These are phyloP conservation scores for Dynastes hyllus DNA, from an alignment of 2,888 invertebrate species.

Conservation along the genomic window DNA sequence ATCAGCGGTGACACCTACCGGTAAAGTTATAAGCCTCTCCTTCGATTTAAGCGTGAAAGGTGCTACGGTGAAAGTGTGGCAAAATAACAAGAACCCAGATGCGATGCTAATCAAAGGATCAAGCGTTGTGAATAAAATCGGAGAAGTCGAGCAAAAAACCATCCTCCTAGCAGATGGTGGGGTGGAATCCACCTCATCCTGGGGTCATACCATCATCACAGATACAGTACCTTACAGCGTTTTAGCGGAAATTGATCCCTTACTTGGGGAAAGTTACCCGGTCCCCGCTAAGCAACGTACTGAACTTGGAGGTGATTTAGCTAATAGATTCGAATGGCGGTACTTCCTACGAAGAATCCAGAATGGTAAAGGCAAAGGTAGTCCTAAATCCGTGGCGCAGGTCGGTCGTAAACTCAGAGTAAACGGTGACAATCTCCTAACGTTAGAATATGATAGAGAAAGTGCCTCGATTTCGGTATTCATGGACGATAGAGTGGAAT, in stretches of 20 bases:
- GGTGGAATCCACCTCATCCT: conserved; percentile 86
- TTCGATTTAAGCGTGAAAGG: conserved; percentile 95
- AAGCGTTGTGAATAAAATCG: conserved; percentile 86
- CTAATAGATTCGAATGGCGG: conserved; percentile 96
- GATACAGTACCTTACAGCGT: conserved; percentile 94
- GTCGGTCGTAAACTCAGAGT: conserved; percentile 90
- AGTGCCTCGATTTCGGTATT: conserved; percentile 89
- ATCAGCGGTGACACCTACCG: conserved; percentile 95
- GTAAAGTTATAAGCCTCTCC: conserved; percentile 89
- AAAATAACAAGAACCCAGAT: conserved; percentile 87
- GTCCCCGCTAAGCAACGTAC: conserved; percentile 93
- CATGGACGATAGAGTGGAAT: conserved; percentile 89
- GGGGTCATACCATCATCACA: conserved; percentile 91
- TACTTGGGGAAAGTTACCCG: conserved; percentile 92
- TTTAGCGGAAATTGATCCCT: conserved; percentile 89
- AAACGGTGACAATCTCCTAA: conserved; percentile 93
- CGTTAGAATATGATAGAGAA: conserved; percentile 92
- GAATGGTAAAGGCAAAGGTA: conserved; percentile 75
- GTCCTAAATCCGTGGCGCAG: conserved; percentile 83
- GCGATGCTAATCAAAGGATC: conserved; percentile 92
- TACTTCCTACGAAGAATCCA: conserved; percentile 89
- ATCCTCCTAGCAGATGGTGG: conserved; percentile 88
- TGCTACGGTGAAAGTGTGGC: conserved; percentile 88
- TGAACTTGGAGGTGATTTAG: conserved; percentile 91
- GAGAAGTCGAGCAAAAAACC: conserved; percentile 88